These are phyloP conservation scores for Drosophila kambysellisi DNA, from an alignment of 2,888 invertebrate genomes.

Conservation along the genomic window DNA sequence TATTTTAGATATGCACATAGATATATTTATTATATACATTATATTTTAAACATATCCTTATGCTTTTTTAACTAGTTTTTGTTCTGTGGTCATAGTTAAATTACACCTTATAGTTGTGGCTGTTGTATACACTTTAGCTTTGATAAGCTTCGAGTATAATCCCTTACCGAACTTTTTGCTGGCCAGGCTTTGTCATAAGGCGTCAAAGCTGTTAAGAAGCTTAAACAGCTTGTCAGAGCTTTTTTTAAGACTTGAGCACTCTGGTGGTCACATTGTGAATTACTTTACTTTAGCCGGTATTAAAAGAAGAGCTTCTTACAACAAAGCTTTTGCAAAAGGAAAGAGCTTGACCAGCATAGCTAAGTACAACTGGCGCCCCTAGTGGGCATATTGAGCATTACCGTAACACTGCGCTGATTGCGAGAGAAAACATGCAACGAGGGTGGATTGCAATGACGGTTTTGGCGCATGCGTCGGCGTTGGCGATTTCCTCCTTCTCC, in stretches of 20 bases:
- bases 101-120: not conserved
- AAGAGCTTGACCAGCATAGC: not conserved
- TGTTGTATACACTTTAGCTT: not conserved
- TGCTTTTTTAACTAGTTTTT: not conserved
- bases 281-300: not conserved
- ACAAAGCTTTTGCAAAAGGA: not conserved
- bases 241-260: not conserved
- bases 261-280: not conserved
- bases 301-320: not conserved
- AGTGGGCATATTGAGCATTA: not conserved
- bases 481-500: not conserved
- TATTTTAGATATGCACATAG: not conserved
- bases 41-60: not conserved
- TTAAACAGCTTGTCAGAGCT: not conserved
- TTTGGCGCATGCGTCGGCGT: constrained; percentile 28
- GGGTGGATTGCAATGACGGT: constrained; percentile 48
- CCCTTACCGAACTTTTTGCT: not conserved
- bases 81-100: not conserved
- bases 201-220: not conserved
- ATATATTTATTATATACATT: not conserved
- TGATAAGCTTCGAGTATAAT: not conserved
- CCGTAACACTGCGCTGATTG: not conserved
- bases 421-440: not conserved
- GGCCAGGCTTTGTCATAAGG: not conserved
- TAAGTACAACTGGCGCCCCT: constrained; percentile 18